These are phyloP conservation scores for Cuniculus paca DNA, from an alignment of 2,797 vertebrate species.

Conservation along the genomic window DNA sequence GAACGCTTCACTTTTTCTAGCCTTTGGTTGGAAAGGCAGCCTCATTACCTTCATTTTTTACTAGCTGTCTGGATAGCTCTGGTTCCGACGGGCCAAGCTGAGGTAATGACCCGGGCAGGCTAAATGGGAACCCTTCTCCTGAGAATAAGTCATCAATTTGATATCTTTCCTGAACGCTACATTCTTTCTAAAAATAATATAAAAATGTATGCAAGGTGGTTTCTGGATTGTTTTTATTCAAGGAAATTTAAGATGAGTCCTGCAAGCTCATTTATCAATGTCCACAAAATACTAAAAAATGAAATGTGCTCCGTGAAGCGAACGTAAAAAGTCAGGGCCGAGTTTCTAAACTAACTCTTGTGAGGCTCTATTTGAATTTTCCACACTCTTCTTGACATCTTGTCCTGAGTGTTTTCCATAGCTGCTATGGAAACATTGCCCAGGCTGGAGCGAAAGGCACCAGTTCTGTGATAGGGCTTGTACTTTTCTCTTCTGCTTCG, in stretches of 20 bases:
- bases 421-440: background rate
- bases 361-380: background rate
- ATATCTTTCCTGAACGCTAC: conserved; percentile 49
- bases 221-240: conserved; percentile 70
- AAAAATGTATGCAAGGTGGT: conserved; percentile 17
- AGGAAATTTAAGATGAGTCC: conserved; percentile 26
- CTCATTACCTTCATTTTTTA: conserved; percentile 49
- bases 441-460: background rate
- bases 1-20: background rate
- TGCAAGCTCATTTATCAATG: conserved; percentile 53
- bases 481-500: background rate
- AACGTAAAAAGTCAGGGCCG: background rate
- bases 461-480: accelerated
- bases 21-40: conserved; percentile 30
- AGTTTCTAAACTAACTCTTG: background rate
- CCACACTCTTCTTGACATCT: background rate
- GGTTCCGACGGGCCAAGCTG: conserved; percentile 23
- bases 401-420: background rate
- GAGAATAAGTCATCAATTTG: conserved; percentile 71
- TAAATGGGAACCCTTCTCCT: conserved; percentile 64
- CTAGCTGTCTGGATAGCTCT: conserved; percentile 14
- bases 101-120: conserved; percentile 72
- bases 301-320: conserved; percentile 9
- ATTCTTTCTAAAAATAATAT: conserved; percentile 74
- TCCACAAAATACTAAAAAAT: conserved; percentile 6